phyloP scores from a whole-genome alignment of 2,888 invertebrate genomes.

The Danaus chrysippus region DNA sequence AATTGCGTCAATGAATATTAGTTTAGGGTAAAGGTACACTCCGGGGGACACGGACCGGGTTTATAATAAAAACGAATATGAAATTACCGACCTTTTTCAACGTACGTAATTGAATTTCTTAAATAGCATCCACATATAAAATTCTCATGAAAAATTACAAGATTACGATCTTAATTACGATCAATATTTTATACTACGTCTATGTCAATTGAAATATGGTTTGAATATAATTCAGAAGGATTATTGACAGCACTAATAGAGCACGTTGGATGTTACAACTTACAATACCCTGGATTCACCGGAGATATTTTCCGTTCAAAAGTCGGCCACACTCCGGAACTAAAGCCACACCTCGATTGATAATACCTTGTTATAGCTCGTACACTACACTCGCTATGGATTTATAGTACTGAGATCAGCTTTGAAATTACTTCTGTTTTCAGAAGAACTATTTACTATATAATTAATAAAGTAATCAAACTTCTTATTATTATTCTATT shows the following conservation, averaged over 20 bases:
- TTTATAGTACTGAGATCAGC: background rate
- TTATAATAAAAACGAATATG: constrained; percentile 10
- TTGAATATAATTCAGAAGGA: constrained; percentile 23
- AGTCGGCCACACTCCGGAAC: constrained; percentile 54
- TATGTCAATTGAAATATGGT: background rate
- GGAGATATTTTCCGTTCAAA: constrained; percentile 57
- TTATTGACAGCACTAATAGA: constrained; percentile 37
- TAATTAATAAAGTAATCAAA: too few relatives aligned
- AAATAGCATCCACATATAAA: constrained; percentile 23
- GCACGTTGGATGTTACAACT: constrained; percentile 44
- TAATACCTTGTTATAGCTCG: constrained; percentile 13
- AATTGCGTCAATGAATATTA: background rate
- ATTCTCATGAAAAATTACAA: constrained; percentile 4
- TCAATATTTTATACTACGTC: too few relatives aligned
- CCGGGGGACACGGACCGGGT: background rate
- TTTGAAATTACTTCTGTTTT: background rate
- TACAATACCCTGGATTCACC: constrained; percentile 54
- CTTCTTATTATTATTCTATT: too few relatives aligned
- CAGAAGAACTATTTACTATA: too few relatives aligned
- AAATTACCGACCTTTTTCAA: constrained; percentile 16
- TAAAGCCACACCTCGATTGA: constrained; percentile 22
- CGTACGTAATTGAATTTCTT: constrained; percentile 21
- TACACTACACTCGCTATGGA: constrained; percentile 9
- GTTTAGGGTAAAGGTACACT: background rate
- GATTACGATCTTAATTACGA: background rate